phyloP scores from a whole-genome alignment of 1,140 invertebrate genomes.

The Calephelis virginiensis region DNA sequence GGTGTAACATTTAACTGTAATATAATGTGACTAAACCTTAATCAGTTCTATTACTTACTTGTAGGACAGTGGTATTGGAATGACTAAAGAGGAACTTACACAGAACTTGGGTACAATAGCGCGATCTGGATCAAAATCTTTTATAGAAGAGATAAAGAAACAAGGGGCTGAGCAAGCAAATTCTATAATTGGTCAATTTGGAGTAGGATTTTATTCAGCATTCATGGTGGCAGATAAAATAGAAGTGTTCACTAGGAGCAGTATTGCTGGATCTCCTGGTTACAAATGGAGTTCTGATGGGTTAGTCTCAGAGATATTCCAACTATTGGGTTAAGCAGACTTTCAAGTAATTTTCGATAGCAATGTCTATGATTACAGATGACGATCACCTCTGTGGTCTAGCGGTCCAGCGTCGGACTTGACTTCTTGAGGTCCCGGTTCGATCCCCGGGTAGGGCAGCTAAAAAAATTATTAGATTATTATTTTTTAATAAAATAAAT shows the following conservation, averaged over 20 bases:
- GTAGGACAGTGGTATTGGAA: slow-evolving; percentile 94
- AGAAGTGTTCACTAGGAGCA: slow-evolving; percentile 90
- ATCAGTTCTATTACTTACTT: too few relatives aligned
- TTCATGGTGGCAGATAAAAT: slow-evolving; percentile 98
- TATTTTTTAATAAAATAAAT: too few relatives aligned
- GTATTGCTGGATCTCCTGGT: slow-evolving; percentile 82
- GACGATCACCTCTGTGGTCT: too few relatives aligned
- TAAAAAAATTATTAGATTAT: too few relatives aligned
- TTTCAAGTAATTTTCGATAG: too few relatives aligned
- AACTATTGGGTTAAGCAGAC: too few relatives aligned
- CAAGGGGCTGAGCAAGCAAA: slow-evolving; percentile 81
- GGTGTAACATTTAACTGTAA: too few relatives aligned
- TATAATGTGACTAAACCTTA: too few relatives aligned
- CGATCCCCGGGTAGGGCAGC: too few relatives aligned
- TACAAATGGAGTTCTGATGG: slow-evolving; percentile 95
- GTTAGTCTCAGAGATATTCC: slow-evolving; percentile 66
- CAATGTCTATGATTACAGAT: too few relatives aligned
- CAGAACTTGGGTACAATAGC: slow-evolving; percentile 97
- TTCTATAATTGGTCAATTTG: slow-evolving; percentile 98
- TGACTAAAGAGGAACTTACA: slow-evolving; percentile 95
- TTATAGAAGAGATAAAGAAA: slow-evolving; percentile 90
- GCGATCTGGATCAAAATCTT: slow-evolving; percentile 96
- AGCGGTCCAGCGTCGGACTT: too few relatives aligned
- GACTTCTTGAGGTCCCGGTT: too few relatives aligned
- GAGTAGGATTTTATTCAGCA: slow-evolving; percentile 98